These are phyloP conservation scores for Pseudorasbora parva DNA, from an alignment of 2,113 vertebrate species.

Conservation along the genomic window DNA sequence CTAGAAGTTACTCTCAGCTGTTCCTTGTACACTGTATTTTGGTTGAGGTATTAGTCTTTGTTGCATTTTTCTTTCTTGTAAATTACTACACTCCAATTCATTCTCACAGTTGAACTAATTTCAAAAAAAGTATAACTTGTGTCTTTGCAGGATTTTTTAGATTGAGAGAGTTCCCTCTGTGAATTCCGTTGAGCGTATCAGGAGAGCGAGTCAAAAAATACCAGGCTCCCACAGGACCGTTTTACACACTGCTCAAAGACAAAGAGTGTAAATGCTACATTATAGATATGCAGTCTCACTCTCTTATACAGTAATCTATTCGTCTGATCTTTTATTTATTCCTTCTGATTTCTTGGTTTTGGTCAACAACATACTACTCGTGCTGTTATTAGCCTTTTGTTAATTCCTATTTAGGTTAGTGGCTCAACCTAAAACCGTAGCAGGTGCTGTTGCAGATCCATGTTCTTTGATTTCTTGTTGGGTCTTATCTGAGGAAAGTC, in stretches of 20 bases:
- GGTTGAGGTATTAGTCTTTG: neutral
- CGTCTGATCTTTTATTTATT: neutral
- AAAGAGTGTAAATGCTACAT: neutral
- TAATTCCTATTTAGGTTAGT: conserved; percentile 57
- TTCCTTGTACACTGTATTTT: neutral
- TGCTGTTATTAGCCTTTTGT: conserved; percentile 11
- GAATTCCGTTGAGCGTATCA: neutral
- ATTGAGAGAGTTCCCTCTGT: neutral
- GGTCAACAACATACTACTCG: neutral
- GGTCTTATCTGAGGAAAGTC: neutral
- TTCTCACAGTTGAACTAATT: neutral
- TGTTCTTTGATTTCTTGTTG: neutral
- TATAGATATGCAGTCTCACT: neutral
- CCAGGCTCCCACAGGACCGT: conserved; percentile 11
- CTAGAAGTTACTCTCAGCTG: neutral
- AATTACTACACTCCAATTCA: neutral
- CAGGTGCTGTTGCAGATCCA: neutral
- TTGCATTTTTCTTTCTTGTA: neutral
- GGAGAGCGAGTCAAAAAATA: neutral
- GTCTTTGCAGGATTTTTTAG: neutral
- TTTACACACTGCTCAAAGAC: conserved; percentile 8
- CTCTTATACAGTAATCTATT: neutral
- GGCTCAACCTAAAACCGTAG: neutral
- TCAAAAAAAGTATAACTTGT: neutral
- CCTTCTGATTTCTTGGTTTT: neutral